A percentile compares a stretch with the other conserved stretches of the same genome.
Conservation (phyloP, 2,888 invertebrate species). For the Hypolimnas misippus region DNA sequence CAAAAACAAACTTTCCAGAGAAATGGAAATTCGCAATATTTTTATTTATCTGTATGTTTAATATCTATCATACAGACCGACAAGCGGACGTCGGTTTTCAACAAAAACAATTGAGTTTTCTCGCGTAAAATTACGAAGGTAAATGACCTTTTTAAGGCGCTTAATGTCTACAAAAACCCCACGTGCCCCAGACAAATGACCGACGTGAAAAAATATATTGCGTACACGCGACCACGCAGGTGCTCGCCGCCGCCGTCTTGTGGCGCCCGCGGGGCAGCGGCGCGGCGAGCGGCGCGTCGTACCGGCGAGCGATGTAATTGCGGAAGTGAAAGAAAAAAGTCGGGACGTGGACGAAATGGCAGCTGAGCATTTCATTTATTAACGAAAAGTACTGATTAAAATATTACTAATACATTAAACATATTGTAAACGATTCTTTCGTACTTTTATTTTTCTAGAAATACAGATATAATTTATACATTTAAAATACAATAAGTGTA, state of each 20-base stretch:
- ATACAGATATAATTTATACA: background rate
- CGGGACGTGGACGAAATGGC: background rate
- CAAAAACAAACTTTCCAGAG: too few relatives aligned
- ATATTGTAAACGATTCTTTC: background rate
- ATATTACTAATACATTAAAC: background rate
- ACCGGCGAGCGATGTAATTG: background rate
- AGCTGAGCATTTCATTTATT: too few relatives aligned
- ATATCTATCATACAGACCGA: slow-evolving; percentile 7
- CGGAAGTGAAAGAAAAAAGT: slow-evolving; percentile 1
- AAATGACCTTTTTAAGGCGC: slow-evolving; percentile 67
- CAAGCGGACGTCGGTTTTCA: background rate
- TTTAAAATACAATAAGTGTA: background rate
- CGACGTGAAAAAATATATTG: slow-evolving; percentile 33
- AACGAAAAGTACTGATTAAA: too few relatives aligned
- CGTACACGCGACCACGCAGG: slow-evolving; percentile 16
- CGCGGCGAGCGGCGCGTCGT: background rate
- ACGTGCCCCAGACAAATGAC: slow-evolving; percentile 58
- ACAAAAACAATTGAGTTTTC: slow-evolving; percentile 29
- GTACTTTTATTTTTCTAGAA: background rate
- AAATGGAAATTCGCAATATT: too few relatives aligned
- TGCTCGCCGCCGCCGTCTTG: background rate
- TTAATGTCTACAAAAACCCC: slow-evolving; percentile 69
- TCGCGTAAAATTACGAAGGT: slow-evolving; percentile 42
- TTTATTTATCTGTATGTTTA: background rate
- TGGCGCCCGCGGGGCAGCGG: too few relatives aligned